Conservation (phyloP, 2,888 invertebrate genomes). For the Ophion ventricosus region DNA sequence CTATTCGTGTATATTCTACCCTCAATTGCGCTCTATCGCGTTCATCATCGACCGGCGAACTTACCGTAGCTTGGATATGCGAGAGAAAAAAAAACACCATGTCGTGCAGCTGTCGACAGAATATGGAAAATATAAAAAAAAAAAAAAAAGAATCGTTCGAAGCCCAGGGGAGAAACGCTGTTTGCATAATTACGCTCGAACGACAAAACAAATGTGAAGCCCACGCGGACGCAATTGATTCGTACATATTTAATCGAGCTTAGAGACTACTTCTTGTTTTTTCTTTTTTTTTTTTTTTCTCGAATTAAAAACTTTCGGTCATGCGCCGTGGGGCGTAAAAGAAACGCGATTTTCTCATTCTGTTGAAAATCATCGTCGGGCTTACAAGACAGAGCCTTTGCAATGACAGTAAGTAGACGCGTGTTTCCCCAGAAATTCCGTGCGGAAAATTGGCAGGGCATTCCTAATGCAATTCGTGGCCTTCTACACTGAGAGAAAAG, state of each 20-base stretch:
- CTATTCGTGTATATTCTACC: background rate
- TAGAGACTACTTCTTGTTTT: too few species aligned
- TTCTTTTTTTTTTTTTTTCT: background rate
- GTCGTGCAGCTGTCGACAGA: background rate
- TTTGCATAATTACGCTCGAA: background rate
- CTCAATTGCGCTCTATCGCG: background rate
- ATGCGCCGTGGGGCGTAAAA: background rate
- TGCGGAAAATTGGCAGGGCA: too few species aligned
- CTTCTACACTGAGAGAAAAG: too few species aligned
- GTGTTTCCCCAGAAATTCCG: too few species aligned
- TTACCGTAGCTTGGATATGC: background rate
- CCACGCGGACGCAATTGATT: background rate
- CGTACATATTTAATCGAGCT: slow-evolving; percentile 5
- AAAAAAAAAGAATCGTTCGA: background rate
- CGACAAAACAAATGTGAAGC: background rate
- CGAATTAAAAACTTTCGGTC: background rate
- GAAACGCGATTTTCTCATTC: background rate
- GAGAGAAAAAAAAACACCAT: background rate
- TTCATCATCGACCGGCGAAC: slow-evolving; percentile 4
- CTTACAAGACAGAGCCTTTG: background rate
- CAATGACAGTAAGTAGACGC: background rate
- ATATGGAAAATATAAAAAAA: background rate
- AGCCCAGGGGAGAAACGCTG: background rate
- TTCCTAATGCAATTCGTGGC: too few species aligned
- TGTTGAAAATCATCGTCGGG: background rate